Conservation (phyloP, 2,113 vertebrate genomes). For the Pseudorectes ferrugineus region DNA sequence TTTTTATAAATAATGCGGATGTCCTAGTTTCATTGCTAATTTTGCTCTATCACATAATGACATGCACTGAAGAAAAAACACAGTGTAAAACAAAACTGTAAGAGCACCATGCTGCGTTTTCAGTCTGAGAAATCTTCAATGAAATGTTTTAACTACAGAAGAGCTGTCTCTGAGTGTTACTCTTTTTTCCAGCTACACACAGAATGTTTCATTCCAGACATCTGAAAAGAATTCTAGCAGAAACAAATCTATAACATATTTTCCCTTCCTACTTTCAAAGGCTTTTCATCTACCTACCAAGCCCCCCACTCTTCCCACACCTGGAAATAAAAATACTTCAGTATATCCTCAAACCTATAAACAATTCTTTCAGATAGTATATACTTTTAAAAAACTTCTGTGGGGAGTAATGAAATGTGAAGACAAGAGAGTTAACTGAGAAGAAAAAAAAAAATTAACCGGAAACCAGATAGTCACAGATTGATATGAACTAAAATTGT, state of each 20-base stretch:
- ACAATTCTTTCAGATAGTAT: neutral
- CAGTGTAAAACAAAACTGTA: neutral
- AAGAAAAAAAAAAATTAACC: neutral
- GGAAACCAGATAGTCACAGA: neutral
- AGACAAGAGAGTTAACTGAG: neutral
- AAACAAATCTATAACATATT: constrained; percentile 18
- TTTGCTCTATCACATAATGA: neutral
- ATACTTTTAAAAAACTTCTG: neutral
- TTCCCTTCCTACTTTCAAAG: constrained; percentile 42
- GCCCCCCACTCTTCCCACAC: neutral
- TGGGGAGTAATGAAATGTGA: neutral
- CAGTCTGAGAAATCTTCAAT: neutral
- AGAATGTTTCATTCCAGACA: constrained; percentile 4
- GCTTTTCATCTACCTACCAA: constrained; percentile 9
- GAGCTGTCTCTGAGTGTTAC: neutral
- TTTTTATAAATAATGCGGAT: neutral
- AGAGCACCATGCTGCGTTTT: neutral
- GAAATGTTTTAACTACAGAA: neutral
- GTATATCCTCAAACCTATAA: neutral
- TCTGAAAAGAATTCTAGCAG: neutral
- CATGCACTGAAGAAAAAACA: neutral
- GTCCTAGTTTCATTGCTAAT: neutral
- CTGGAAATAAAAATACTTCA: constrained; percentile 9
- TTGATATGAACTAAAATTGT: neutral
- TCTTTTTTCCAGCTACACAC: neutral